A percentile compares a stretch with the other conserved stretches of the same genome.
Conservation (phyloP, 2,113 vertebrate genomes). For the Boulengeromyrus knoepffleri region DNA sequence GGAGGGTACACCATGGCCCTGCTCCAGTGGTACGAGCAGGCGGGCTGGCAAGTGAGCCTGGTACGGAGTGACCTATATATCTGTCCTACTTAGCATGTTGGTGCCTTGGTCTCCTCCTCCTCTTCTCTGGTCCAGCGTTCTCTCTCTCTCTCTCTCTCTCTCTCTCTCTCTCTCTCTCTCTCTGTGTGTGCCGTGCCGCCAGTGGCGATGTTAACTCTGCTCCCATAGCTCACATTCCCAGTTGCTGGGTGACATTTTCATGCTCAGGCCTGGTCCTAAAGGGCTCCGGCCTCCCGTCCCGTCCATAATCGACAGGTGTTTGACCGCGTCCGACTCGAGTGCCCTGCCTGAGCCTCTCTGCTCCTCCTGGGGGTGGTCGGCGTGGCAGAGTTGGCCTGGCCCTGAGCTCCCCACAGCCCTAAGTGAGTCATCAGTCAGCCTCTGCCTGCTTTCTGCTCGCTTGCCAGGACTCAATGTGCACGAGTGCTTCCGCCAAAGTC, state of each 20-base stretch:
- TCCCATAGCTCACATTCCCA: background rate
- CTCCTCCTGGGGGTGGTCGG: background rate
- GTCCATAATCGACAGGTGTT: background rate
- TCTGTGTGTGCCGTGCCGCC: background rate
- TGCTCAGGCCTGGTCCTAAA: background rate
- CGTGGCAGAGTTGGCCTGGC: background rate
- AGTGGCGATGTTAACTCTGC: background rate
- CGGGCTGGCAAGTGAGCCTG: slow-evolving; percentile 29
- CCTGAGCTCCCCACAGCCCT: background rate
- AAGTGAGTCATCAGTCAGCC: background rate
- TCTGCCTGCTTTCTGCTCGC: background rate
- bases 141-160: background rate
- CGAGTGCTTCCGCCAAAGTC: background rate
- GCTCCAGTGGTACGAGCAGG: slow-evolving; percentile 44
- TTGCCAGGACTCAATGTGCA: background rate
- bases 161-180: too few species aligned
- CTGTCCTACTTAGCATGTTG: slow-evolving; percentile 42
- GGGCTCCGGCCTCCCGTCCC: background rate
- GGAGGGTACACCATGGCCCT: slow-evolving; percentile 42
- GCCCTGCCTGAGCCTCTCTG: background rate
- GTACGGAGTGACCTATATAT: slow-evolving; percentile 53
- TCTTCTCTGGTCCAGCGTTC: background rate
- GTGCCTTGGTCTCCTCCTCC: slow-evolving; percentile 19
- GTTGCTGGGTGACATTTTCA: background rate
- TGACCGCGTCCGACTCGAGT: background rate